Base-by-base conservation (phyloP, 2,888 invertebrate genomes). In the Aelia acuminata region DNA sequence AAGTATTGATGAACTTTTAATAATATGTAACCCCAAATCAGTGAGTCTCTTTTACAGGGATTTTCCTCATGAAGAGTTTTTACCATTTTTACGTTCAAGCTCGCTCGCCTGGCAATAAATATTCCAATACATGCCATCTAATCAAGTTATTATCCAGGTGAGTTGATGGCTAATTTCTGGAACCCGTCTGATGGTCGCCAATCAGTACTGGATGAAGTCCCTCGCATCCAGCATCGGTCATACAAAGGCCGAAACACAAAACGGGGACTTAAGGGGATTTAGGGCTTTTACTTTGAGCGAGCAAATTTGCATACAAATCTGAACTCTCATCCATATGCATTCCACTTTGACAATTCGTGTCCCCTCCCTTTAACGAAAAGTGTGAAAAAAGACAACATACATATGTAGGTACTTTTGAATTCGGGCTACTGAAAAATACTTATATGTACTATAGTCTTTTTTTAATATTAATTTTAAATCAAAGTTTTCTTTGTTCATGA, bases 251-350 rank as follows among this genome's bases (percentile, higher is more conserved):
- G n/a, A 2, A 5, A 18, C 53, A 53, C 53, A 53, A 53, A 53
- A 53, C 53, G 53, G 53, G 53, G 53, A 53, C 53, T 53, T 53
- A 53, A 18, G 53, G n/a, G 53, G 53, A 53, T 53, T 53, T 53
- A n/a, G 53, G 10, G 53, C n/a, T 53, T 53, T 53, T 53, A 53
- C 53, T 53, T 53, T 53, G 53, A 53, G 53, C n/a, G n/a, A n/a
- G 53, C 8, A 53, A 22, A 53, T 53, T 53, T 53, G 53, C 53
- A 53, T 53, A 53, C 53, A 53, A 53, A 53, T 53, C 53, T 53
- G 53, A 10, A 8, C 53, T n/a, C 53, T 53, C 53, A 53, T 53
- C 53, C 53, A 53, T 53, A 53, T 53, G 53, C 53, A 53, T 53
- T 53, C 53, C n/a, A 22, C n/a, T 8, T 53, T 53, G 53, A 53